Base-by-base conservation (phyloP, 2,888 invertebrate genomes). In the Macrophya alboannulata region DNA sequence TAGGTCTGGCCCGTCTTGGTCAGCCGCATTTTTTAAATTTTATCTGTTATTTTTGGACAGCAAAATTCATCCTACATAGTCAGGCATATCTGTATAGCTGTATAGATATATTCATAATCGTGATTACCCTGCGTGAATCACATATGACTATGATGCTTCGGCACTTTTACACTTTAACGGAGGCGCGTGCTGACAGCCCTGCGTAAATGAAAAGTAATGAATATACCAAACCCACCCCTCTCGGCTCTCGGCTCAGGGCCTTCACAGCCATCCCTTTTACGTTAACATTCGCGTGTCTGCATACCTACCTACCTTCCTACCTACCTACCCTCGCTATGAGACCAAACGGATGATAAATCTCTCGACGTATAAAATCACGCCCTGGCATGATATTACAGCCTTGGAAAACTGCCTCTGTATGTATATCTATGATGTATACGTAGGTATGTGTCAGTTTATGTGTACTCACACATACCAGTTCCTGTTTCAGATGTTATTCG, bases 181-280 rank as follows among this genome's bases (percentile, higher is more conserved):
- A 31, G 77, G 51, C 51, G 76, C 76, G 76, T 81, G 81, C 81
- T 59, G 81, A 81, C 81, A 81, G 81, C 62, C 62, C 40, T 43
- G 37, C 81, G 81, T 81, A 81, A 81, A 81, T 81, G 81, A 81
- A 81, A 81, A 81, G 81, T 81, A 81, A 81, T 81, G 81, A 81
- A 81, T 81, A 81, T 81, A 81, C 81, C 59, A 59, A 81, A 81
- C n/a, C n/a, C 37, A 21, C 43, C 51, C 43, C 81, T 48, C 59
- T 51, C 45, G 45, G 43, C 51, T 51, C 17, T 15, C 17, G 15
- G 17, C 77, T 31, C 40, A 21, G 59, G 31, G 55, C 17, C 62
- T 25, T 17, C 37, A 51, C 31, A 21, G 21, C 62, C 59, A 62
- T 81, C 81, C 81, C 81, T 81, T 81, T 59, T 62, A 74, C 72